Evolutionary conservation across 1,140 invertebrate species (phyloP).

Genomic region (Sesamia nonagrioides): DNA sequence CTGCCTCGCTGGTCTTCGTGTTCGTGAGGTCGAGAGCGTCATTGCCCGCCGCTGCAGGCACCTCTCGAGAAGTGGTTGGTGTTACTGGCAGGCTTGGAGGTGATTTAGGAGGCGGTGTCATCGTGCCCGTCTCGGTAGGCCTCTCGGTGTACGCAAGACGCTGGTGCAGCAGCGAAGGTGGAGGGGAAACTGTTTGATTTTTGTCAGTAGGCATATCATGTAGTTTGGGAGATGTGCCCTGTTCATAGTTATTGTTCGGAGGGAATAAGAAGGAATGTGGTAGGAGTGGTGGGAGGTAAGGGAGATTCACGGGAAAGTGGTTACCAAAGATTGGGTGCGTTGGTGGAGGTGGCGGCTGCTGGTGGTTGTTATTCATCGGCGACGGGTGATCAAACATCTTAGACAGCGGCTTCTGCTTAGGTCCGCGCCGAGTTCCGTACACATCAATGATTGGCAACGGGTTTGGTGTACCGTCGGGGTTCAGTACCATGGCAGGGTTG

Average conservation of each 20-base stretch:
- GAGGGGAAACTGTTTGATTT: constrained; percentile 56
- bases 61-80: constrained; percentile 64
- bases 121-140: constrained; percentile 56
- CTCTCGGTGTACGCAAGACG: constrained; percentile 72
- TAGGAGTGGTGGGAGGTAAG: constrained; percentile 79
- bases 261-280: constrained; percentile 84
- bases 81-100: constrained; percentile 72
- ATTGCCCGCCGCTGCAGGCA: constrained; percentile 67
- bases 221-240: constrained; percentile 67
- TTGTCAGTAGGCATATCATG: constrained; percentile 63
- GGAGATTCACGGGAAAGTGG: constrained; percentile 82
- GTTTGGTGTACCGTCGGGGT: constrained; percentile 95
- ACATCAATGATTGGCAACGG: constrained; percentile 96
- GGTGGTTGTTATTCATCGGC: constrained; percentile 61
- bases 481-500: constrained; percentile 94
- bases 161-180: constrained; percentile 77
- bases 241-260: constrained; percentile 83
- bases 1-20: constrained; percentile 79
- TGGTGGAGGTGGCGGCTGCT: constrained; percentile 67
- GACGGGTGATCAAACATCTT: constrained; percentile 75
- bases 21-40: constrained; percentile 89
- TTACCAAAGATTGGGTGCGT: constrained; percentile 79
- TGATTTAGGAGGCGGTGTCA: constrained; percentile 60
- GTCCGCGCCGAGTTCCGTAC: constrained; percentile 95
- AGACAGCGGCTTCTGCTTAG: constrained; percentile 90